A percentile compares a stretch with the other conserved stretches of the same genome.
phyloP scores from a whole-genome alignment of 2,888 invertebrate species.

The Labia minor region DNA sequence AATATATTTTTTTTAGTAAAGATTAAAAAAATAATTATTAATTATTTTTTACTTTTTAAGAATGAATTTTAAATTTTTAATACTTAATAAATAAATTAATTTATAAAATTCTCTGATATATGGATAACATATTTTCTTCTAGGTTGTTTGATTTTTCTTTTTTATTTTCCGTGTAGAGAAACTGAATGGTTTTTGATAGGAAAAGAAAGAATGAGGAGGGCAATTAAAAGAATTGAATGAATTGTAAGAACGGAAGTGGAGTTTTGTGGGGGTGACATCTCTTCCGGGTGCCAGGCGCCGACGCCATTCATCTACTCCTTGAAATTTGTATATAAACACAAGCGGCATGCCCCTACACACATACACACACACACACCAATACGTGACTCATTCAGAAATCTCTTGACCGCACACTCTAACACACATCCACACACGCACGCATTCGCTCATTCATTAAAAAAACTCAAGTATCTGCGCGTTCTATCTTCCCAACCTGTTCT shows the following conservation, averaged over 20 bases:
- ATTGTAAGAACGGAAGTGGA: background rate
- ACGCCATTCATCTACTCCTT: background rate
- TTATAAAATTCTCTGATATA: no score
- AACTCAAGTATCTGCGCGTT: background rate
- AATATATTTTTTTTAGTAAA: no score
- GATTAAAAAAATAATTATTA: no score
- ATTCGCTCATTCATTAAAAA: conserved; percentile 13
- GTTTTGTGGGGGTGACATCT: background rate
- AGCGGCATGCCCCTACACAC: no score
- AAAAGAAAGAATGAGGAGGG: background rate
- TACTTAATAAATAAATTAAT: no score
- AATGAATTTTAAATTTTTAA: no score
- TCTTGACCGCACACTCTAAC: background rate
- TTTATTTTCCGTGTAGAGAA: background rate
- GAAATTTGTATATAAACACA: background rate
- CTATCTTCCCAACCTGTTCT: background rate
- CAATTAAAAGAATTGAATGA: background rate
- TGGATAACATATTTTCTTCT: no score
- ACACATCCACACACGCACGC: background rate
- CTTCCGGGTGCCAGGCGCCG: conserved; percentile 7
- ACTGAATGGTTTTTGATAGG: background rate
- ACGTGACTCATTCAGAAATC: background rate
- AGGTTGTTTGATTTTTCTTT: no score
- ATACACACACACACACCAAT: background rate
- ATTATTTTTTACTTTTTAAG: no score